Evolutionary conservation across 2,797 vertebrate genomes (phyloP), one percentile per base, ranked within the genome.

Genomic region (Staurois parvus): DNA sequence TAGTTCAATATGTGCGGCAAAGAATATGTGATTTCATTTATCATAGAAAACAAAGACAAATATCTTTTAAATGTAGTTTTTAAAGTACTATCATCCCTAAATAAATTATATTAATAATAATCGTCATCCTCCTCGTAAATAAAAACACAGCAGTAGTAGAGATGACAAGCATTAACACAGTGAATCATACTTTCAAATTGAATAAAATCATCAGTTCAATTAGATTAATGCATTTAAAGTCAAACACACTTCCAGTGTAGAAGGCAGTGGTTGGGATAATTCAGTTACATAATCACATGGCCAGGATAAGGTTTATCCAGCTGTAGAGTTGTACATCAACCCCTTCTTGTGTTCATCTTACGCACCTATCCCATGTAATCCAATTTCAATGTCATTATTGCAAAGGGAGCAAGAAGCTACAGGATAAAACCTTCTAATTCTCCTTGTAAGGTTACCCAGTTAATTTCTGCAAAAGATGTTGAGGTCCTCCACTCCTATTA

Each of bases 381-480:
- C 40, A 72, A 85, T 85, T 79, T 45, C 45, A 73, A 10, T 79
- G 76, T 66, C 64, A 79, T 79, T 79, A 79, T 73, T 24, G 69
- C 45, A 28, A 59, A 74, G 26, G 40, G 76, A 79, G 69, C 75
- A 72, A 70, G 24, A 34, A 77, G 28, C 28, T 21, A 19, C 21
- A 9, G 48, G 37, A 45, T 84, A 79, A 79, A 74, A 37, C 48
- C 28, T 68, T 40, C 3, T 32, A 69, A 69, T 68, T 59, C 77
- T 67, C 76, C 76, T 52, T 79, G 68, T 28, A 79, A 84, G 84
- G 70, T 59, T 75, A 59, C 24, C 66, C 13, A 64, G 72, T 52
- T 69, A 40, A 76, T 32, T 42, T n/a, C 48, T 84, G 42, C 28
- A 76, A 15, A 56, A 34, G 62, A 84, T 37, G 32, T 42, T 76